Evolutionary conservation across 2,113 vertebrate species (phyloP).

Genomic region (Xiphias gladius): DNA sequence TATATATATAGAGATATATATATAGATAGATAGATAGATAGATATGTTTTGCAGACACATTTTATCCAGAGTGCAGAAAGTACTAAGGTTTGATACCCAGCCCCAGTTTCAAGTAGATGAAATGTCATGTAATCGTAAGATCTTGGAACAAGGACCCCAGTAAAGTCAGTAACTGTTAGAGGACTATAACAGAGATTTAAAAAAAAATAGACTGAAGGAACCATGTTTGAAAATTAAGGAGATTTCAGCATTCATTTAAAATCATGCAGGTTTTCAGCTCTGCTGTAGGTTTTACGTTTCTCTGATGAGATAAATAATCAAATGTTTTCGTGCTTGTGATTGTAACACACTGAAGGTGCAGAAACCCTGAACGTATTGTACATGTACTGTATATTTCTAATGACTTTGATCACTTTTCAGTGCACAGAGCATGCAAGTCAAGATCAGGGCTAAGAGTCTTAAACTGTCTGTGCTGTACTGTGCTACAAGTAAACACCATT

Average conservation of each 20-base stretch:
- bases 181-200: conserved; percentile 9
- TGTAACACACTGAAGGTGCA: conserved; percentile 72
- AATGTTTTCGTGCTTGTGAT: conserved; percentile 65
- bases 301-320: conserved; percentile 32
- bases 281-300: conserved; percentile 45
- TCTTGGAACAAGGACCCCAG: not conserved
- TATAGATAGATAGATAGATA: not conserved
- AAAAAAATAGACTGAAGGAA: not conserved
- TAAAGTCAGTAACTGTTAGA: not conserved
- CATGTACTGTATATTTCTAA: conserved; percentile 46
- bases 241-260: conserved; percentile 30
- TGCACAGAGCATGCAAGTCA: conserved; percentile 73
- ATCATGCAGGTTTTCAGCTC: conserved; percentile 33
- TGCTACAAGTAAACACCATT: conserved; percentile 62
- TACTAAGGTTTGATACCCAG: conserved; percentile 37
- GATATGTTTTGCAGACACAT: not conserved
- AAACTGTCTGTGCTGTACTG: conserved; percentile 70
- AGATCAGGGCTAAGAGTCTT: conserved; percentile 64
- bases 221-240: conserved; percentile 21
- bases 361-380: conserved; percentile 57
- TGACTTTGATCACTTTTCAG: conserved; percentile 48
- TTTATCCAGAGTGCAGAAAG: not conserved
- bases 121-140: not conserved
- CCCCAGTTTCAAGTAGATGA: conserved; percentile 27
- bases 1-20: too few species aligned